phyloP scores from a whole-genome alignment of 1,140 invertebrate species.

The Drosophila tani region DNA sequence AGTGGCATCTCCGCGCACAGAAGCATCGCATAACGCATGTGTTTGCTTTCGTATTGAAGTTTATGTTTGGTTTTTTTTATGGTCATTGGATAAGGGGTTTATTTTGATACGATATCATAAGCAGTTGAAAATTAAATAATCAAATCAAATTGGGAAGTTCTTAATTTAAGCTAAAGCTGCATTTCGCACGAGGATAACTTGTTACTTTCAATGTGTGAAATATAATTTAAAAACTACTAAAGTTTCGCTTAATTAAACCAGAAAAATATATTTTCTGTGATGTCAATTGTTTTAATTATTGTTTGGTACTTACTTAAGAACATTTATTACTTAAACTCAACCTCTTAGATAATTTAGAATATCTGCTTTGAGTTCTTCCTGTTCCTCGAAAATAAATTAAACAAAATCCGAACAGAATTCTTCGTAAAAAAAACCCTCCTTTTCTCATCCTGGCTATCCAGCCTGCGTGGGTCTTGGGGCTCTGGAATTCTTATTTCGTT shows the following conservation, averaged over 20 bases:
- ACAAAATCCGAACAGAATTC: background rate
- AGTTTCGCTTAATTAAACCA: background rate
- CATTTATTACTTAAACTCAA: background rate
- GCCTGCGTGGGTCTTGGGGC: background rate
- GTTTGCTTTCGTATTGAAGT: conserved; percentile 38
- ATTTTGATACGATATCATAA: conserved; percentile 2
- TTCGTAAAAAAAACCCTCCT: background rate
- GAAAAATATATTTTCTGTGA: background rate
- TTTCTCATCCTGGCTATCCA: background rate
- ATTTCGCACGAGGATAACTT: background rate
- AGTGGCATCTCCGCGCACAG: conserved; percentile 53
- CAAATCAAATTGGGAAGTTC: background rate
- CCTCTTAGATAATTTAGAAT: background rate
- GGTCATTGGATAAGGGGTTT: conserved; percentile 10
- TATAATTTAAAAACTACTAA: too few relatives aligned
- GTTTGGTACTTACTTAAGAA: background rate
- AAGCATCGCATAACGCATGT: conserved; percentile 36
- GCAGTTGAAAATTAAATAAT: background rate
- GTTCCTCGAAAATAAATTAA: background rate
- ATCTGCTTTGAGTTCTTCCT: background rate
- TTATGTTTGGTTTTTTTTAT: conserved; percentile 16
- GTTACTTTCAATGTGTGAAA: background rate
- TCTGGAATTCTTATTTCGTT: background rate
- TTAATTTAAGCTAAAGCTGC: background rate
- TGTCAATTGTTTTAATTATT: background rate